phyloP scores from a whole-genome alignment of 2,888 invertebrate species.

The Poecilobothrus nobilitatus region DNA sequence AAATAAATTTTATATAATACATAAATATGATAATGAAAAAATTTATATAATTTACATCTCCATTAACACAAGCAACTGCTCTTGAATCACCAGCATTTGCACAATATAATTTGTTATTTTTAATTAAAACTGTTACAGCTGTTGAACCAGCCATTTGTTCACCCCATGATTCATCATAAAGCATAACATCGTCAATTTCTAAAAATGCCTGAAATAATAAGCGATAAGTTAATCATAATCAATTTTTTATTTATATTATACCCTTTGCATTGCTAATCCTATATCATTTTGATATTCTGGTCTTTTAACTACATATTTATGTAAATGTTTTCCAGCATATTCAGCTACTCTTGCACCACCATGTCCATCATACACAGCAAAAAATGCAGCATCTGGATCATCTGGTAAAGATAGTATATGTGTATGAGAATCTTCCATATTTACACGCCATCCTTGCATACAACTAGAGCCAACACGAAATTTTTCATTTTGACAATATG shows the following conservation, averaged over 20 bases:
- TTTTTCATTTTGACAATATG: conserved; percentile 65
- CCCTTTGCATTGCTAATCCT: conserved; percentile 74
- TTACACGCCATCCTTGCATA: conserved; percentile 99
- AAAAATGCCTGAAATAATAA: conserved; percentile 62
- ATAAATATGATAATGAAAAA: too few relatives aligned
- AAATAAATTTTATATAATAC: too few relatives aligned
- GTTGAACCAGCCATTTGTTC: conserved; percentile 94
- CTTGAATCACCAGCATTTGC: conserved; percentile 97
- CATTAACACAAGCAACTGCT: conserved; percentile 81
- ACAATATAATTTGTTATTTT: conserved; percentile 79
- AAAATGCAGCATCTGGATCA: conserved; percentile 87
- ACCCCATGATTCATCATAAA: conserved; percentile 74
- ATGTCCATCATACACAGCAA: conserved; percentile 79
- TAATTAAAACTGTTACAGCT: conserved; percentile 76
- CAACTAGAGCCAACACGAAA: conserved; percentile 86
- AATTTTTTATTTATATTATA: conserved; percentile 33
- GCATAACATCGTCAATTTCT: conserved; percentile 88
- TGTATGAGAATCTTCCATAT: conserved; percentile 99
- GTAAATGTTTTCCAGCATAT: conserved; percentile 90
- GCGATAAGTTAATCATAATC: conserved; percentile 9
- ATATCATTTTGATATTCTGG: conserved; percentile 75
- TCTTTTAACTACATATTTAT: conserved; percentile 78
- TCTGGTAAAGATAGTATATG: conserved; percentile 87
- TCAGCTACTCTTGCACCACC: conserved; percentile 82
- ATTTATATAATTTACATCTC: conserved; percentile 49